Base-by-base conservation (phyloP, 2,797 vertebrate species). In the Staurois parvus region DNA sequence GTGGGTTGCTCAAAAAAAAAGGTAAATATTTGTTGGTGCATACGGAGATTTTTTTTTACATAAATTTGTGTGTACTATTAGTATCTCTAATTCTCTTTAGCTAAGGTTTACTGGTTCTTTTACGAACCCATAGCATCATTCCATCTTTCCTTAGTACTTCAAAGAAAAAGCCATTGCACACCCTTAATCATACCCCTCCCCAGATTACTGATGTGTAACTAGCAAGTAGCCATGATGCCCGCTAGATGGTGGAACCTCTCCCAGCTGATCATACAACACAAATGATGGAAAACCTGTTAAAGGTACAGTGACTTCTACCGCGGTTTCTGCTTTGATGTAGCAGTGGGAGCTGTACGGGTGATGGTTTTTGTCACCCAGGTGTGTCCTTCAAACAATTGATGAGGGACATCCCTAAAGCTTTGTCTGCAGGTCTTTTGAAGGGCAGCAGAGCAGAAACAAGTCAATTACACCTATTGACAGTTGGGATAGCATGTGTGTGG, bases 351-450 rank as follows among this genome's bases (percentile, higher is more conserved):
- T 30, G 34, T 68, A 45, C 72, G 85, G 75, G 76, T 68, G 70
- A 72, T 77, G 81, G 85, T 68, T 70, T 83, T 87, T 87, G 85
- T 83, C 81, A 83, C 62, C 76, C 85, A 87, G 85, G 85, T 87
- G 85, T 87, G 74, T 79, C 85, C 76, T 69, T 74, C 81, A 52
- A 73, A 83, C 69, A 79, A 86, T 81, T 64, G 85, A 82, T 86
- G 85, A 83, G 85, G 85, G 80, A 83, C 85, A 83, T 79, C 75
- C 68, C 59, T 66, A 59, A 56, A 72, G 76, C 76, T 79, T 77
- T 84, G 81, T 75, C 69, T 83, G 30, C 19, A 59, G 64, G 67
- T 74, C 72, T 59, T 87, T 87, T 87, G 85, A 87, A 79, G 81
- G 83, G 81, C 85, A 77, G 62, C 64, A 87, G 76, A 84, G 85